These are phyloP conservation scores for Eledone cirrhosa DNA, from an alignment of 2,888 invertebrate genomes.

Conservation along the genomic window DNA sequence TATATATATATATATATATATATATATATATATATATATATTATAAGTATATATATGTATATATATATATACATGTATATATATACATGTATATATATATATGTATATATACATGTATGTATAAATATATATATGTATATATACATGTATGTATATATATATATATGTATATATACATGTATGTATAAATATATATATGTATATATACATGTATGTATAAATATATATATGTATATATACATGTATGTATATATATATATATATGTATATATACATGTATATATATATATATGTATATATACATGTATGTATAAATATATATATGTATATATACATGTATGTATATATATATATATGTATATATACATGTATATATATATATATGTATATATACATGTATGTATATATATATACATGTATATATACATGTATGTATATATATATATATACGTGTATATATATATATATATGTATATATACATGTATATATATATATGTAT, in stretches of 20 bases:
- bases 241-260: not conserved
- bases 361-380: not conserved
- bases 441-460: not conserved
- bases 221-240: not conserved
- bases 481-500: not conserved
- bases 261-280: not conserved
- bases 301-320: not conserved
- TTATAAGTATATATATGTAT: too few relatives aligned
- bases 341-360: not conserved
- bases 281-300: not conserved
- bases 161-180: too few relatives aligned
- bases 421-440: conserved; percentile 6
- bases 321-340: not conserved
- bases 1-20: too few relatives aligned
- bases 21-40: too few relatives aligned
- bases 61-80: too few relatives aligned
- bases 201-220: conserved; percentile 1
- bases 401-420: conserved; percentile 6
- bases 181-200: too few relatives aligned
- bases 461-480: not conserved
- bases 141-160: too few relatives aligned
- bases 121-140: too few relatives aligned
- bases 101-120: too few relatives aligned
- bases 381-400: not conserved
- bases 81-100: too few relatives aligned